Conservation (phyloP, 2,797 vertebrate species). For the Chelon auratus region DNA sequence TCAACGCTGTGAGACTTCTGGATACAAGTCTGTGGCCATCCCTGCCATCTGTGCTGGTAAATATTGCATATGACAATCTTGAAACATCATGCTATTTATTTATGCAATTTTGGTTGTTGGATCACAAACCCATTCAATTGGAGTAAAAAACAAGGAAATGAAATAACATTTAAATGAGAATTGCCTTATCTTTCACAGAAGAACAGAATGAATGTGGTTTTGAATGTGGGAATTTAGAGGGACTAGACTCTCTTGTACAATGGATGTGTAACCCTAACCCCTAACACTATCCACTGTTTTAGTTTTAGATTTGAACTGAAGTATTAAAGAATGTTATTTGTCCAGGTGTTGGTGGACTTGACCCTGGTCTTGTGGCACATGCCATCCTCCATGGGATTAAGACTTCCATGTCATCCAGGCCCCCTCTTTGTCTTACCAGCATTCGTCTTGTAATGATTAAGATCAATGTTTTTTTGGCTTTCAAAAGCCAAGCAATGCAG, state of each 20-base stretch:
- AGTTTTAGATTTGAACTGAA: too few relatives aligned
- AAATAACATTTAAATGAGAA: too few relatives aligned
- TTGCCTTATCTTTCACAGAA: too few relatives aligned
- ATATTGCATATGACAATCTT: neutral
- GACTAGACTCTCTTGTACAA: too few relatives aligned
- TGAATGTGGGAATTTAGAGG: too few relatives aligned
- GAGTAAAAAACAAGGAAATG: neutral
- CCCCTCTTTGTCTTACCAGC: neutral
- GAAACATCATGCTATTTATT: too few relatives aligned
- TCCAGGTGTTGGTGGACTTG: neutral
- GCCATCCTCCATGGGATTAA: neutral
- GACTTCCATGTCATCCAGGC: neutral
- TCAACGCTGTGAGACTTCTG: neutral
- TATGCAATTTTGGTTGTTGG: too few relatives aligned
- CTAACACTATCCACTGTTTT: too few relatives aligned
- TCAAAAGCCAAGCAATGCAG: conserved; percentile 48
- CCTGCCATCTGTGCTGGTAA: neutral
- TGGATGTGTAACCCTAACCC: too few relatives aligned
- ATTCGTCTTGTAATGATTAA: conserved; percentile 60
- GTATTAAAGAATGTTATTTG: neutral
- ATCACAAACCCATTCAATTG: too few relatives aligned
- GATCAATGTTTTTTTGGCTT: conserved; percentile 31
- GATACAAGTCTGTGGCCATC: neutral
- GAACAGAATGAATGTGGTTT: too few relatives aligned
- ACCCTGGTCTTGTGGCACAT: neutral